Evolutionary conservation across 2,888 invertebrate species (phyloP), one percentile per base, ranked within the genome.

Genomic region (Odontothrips loti): DNA sequence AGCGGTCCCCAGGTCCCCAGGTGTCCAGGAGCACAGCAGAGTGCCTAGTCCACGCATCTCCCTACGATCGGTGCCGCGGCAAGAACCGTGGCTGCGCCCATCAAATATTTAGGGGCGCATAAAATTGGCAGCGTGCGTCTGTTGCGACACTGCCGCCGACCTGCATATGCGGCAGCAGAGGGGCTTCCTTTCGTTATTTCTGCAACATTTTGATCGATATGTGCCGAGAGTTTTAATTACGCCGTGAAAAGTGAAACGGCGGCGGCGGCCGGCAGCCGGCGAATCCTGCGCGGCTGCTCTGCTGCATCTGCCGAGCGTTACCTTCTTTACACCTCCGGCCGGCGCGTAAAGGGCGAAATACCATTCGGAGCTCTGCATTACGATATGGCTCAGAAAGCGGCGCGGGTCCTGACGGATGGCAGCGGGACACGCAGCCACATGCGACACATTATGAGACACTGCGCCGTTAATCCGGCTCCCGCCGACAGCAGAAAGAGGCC

Each of bases 201-300:
- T 68, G 68, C 68, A n/a, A 68, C 68, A 68, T 68, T 68, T 23
- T 68, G 23, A 68, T 68, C 23, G 51, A 51, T 20, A 51, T 51
- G 51, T 51, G 51, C 34, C 34, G 51, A 51, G 51, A 6, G 51
- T 51, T 51, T 43, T 51, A 51, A 51, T 51, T 51, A 20, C 51
- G 34, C 34, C 34, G 34, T 43, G 51, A 51, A 51, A 20, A 51
- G 51, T 51, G 51, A 43, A 43, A 43, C 34, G 34, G 34, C 6
- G 34, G 34, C 34, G 34, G n/a, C n/a, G n/a, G n/a, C n/a, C n/a
- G n/a, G n/a, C n/a, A n/a, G n/a, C n/a, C n/a, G n/a, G 6, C 6
- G 34, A 43, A 51, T 51, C 4, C 51, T 2, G 34, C 34, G 51
- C 51, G 51, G 51, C 51, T 2, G 51, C 51, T 17, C 51, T 2